Evolutionary conservation across 2,113 vertebrate genomes (phyloP).

Genomic region (Pelobates fuscus): DNA sequence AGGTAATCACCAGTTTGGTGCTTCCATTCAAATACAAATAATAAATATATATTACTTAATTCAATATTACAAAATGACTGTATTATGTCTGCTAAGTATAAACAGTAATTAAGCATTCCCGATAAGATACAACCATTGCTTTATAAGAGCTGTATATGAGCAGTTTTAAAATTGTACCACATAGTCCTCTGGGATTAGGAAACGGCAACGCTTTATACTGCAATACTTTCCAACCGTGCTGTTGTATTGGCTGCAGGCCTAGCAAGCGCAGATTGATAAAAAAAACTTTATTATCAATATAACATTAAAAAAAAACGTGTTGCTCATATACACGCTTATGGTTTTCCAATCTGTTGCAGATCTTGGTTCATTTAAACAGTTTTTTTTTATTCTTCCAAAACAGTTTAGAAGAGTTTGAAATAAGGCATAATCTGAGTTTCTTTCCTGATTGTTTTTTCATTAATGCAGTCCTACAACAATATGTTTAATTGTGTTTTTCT

Average conservation of each 20-base stretch:
- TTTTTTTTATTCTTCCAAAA: conserved; percentile 23
- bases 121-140: conserved; percentile 29
- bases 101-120: not conserved
- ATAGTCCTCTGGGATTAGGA: conserved; percentile 20
- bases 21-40: not conserved
- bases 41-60: not conserved
- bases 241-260: conserved; percentile 33
- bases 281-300: conserved; percentile 35
- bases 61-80: too few relatives aligned
- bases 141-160: conserved; percentile 23
- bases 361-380: conserved; percentile 13
- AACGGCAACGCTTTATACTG: conserved; percentile 32
- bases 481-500: conserved; percentile 7
- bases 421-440: conserved; percentile 2
- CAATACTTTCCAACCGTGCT: conserved; percentile 34
- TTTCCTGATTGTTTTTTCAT: not conserved
- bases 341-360: conserved; percentile 38
- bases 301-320: conserved; percentile 36
- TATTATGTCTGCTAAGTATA: too few relatives aligned
- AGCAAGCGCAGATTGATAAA: conserved; percentile 41
- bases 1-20: too few relatives aligned
- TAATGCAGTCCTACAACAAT: conserved; percentile 5
- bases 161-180: conserved; percentile 21
- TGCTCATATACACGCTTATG: conserved; percentile 42
- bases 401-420: conserved; percentile 14